Conservation (phyloP, 2,113 vertebrate genomes). For the Bufo gargarizans region DNA sequence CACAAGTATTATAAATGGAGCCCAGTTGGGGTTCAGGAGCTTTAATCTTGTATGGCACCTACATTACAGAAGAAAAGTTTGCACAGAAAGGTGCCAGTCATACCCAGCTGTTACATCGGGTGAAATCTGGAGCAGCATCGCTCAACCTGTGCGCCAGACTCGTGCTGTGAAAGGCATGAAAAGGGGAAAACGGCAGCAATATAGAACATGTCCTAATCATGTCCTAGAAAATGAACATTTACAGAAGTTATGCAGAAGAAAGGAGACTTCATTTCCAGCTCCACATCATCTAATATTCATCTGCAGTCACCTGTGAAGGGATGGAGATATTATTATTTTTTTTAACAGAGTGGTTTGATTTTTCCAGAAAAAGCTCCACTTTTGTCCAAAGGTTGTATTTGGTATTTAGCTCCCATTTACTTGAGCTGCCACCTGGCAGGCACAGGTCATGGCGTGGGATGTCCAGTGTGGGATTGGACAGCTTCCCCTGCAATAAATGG, state of each 20-base stretch:
- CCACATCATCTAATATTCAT: background rate
- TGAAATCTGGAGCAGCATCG: too few relatives aligned
- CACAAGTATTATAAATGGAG: background rate
- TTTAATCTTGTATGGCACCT: background rate
- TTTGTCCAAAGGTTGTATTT: too few relatives aligned
- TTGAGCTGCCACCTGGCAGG: too few relatives aligned
- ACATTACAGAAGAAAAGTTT: background rate
- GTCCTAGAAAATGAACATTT: background rate
- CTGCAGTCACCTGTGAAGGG: background rate
- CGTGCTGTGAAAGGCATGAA: background rate
- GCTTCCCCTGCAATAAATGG: too few relatives aligned
- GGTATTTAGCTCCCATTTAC: too few relatives aligned
- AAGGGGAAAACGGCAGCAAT: too few relatives aligned
- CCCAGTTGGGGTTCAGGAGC: background rate
- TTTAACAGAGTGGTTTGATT: too few relatives aligned
- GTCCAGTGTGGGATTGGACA: too few relatives aligned
- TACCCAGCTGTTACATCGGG: background rate
- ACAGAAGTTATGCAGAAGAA: background rate
- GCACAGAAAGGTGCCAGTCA: background rate
- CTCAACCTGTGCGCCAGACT: background rate
- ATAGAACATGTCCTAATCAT: too few relatives aligned
- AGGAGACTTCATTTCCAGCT: background rate
- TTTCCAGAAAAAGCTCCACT: too few relatives aligned
- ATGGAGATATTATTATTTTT: rapidly evolving
- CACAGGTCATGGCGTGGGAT: too few relatives aligned